These are phyloP conservation scores for Todiramphus saurophagus DNA, from an alignment of 2,113 vertebrate genomes.

Conservation along the genomic window DNA sequence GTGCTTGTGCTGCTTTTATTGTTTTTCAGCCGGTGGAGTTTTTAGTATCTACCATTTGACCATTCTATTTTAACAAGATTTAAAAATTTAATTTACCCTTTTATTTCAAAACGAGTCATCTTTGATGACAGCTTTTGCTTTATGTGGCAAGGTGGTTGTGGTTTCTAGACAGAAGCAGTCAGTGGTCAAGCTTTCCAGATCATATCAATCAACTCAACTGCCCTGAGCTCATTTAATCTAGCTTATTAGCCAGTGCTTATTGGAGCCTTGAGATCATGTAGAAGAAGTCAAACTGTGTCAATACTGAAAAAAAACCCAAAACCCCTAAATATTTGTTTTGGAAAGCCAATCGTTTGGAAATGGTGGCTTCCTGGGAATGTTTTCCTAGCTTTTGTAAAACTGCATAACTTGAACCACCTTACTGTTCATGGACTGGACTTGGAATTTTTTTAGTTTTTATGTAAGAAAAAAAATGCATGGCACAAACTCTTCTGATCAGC, in stretches of 20 bases:
- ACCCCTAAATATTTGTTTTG: not conserved
- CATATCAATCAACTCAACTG: not conserved
- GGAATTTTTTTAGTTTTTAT: not conserved
- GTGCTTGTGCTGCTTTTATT: not conserved
- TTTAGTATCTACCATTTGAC: not conserved
- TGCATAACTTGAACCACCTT: not conserved
- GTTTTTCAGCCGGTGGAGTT: not conserved
- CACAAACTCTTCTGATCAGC: not conserved
- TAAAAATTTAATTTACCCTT: not conserved
- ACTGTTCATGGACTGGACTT: not conserved
- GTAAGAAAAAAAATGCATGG: not conserved
- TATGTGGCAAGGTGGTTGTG: not conserved
- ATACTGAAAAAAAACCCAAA: not conserved
- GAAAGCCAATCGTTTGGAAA: not conserved
- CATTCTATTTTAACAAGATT: not conserved
- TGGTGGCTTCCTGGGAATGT: not conserved
- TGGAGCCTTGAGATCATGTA: not conserved
- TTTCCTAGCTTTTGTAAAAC: not conserved
- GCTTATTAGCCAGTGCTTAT: not conserved
- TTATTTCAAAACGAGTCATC: not conserved
- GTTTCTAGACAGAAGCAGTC: not conserved
- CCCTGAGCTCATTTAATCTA: not conserved
- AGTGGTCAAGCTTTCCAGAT: not conserved
- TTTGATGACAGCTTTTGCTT: not conserved
- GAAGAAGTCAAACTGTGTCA: not conserved